phyloP scores from a whole-genome alignment of 2,113 vertebrate genomes.

The Xiphias gladius region DNA sequence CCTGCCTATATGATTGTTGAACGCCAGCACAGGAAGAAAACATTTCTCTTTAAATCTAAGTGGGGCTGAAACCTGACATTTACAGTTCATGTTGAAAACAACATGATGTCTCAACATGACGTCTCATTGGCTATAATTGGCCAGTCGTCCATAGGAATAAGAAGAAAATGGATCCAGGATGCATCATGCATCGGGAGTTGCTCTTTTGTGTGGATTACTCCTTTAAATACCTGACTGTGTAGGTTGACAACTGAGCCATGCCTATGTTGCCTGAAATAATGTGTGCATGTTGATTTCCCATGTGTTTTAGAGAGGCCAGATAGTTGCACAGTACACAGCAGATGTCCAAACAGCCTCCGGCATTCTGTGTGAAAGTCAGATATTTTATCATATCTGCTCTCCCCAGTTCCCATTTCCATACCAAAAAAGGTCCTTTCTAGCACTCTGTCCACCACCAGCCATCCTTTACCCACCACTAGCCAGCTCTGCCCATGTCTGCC shows the following conservation, averaged over 20 bases:
- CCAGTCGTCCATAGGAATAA: not conserved
- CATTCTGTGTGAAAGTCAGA: conserved; percentile 61
- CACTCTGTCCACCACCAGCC: not conserved
- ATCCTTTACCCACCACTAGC: conserved; percentile 24
- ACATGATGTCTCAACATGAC: not conserved
- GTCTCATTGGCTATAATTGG: conserved; percentile 25
- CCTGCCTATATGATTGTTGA: conserved; percentile 6
- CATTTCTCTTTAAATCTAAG: conserved; percentile 1
- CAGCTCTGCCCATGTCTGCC: conserved; percentile 48
- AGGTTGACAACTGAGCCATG: conserved; percentile 5
- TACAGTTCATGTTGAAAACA: not conserved
- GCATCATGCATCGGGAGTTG: not conserved
- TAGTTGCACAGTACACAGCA: conserved; percentile 61
- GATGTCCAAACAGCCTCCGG: conserved; percentile 79
- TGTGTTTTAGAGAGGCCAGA: conserved; percentile 54
- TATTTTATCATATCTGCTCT: conserved; percentile 64
- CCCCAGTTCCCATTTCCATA: conserved; percentile 68
- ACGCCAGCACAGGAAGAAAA: conserved; percentile 2
- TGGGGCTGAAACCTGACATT: conserved; percentile 12
- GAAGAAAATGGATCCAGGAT: conserved; percentile 5
- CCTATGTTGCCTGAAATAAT: conserved; percentile 51
- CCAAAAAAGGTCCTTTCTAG: conserved; percentile 51
- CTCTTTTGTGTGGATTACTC: conserved; percentile 3
- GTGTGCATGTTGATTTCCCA: conserved; percentile 68
- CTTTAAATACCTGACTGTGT: conserved; percentile 39